Conservation (phyloP, 2,113 vertebrate species). For the Hemibagrus wyckioides region DNA sequence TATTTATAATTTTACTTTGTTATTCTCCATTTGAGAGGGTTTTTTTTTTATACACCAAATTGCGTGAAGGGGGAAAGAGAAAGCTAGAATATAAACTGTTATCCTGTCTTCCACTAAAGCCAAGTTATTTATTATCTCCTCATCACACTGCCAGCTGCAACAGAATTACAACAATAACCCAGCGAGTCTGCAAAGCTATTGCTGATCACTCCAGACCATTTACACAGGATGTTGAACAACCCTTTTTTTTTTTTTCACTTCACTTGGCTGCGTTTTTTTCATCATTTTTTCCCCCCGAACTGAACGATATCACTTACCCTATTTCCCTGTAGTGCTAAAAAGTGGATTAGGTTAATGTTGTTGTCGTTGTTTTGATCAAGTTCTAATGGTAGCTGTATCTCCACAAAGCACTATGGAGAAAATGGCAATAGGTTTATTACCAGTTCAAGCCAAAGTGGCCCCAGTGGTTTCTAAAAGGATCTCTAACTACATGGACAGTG, state of each 20-base stretch:
- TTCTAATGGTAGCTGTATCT: conserved; percentile 4
- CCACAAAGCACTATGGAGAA: not conserved
- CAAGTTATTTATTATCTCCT: conserved; percentile 61
- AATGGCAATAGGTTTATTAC: conserved; percentile 6
- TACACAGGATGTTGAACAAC: conserved; percentile 72
- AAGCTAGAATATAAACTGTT: conserved; percentile 6
- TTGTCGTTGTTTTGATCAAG: conserved; percentile 29
- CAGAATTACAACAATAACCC: conserved; percentile 72
- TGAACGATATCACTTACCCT: not conserved
- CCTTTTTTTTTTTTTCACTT: conserved; percentile 74
- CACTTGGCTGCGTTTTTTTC: conserved; percentile 56
- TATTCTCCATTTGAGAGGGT: not conserved
- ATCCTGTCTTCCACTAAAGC: conserved; percentile 14
- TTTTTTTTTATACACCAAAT: not conserved
- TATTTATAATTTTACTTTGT: not conserved
- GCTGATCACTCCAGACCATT: conserved; percentile 64
- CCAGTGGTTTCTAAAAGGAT: not conserved
- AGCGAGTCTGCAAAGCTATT: conserved; percentile 66
- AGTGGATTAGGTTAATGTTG: conserved; percentile 6
- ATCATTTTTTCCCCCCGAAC: conserved; percentile 9
- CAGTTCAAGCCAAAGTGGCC: not conserved
- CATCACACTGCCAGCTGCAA: conserved; percentile 67
- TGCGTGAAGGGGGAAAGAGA: not conserved
- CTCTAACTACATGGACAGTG: conserved; percentile 56
- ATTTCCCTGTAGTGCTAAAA: not conserved